Conservation (phyloP, 2,113 vertebrate genomes). For the Prunella fulvescens region DNA sequence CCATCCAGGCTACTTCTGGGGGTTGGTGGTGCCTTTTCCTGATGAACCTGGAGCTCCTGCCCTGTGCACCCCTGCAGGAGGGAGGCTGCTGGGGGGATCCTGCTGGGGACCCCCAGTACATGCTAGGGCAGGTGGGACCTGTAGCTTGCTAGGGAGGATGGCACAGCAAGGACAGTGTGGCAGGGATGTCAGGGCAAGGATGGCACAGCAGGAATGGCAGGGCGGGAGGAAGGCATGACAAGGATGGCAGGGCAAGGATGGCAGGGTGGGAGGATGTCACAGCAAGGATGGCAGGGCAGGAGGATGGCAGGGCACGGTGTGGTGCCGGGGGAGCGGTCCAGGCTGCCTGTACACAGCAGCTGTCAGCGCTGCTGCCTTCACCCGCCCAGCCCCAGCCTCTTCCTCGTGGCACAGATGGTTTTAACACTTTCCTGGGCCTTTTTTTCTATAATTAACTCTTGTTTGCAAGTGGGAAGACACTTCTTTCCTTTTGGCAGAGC, state of each 20-base stretch:
- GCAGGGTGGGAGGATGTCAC: background rate
- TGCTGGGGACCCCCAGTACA: accelerated
- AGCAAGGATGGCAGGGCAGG: background rate
- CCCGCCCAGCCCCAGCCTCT: conserved; percentile 30
- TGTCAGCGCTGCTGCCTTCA: conserved; percentile 23
- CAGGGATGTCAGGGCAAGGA: background rate
- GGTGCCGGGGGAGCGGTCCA: background rate
- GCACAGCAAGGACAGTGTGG: background rate
- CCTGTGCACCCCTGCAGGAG: background rate
- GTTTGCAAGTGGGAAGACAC: conserved; percentile 50
- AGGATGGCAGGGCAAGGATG: background rate
- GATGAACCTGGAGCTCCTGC: background rate
- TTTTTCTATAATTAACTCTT: conserved; percentile 45
- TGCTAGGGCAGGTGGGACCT: background rate
- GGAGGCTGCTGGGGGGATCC: background rate
- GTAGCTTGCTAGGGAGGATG: background rate
- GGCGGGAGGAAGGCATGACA: background rate
- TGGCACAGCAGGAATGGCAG: background rate
- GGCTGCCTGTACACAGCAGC: conserved; percentile 26
- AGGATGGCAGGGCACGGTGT: background rate
- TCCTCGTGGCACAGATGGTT: conserved; percentile 51
- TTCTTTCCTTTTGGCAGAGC: conserved; percentile 45
- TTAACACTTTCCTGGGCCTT: conserved; percentile 37
- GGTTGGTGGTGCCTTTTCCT: background rate
- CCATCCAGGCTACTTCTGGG: background rate